Evolutionary conservation across 2,113 vertebrate genomes (phyloP), one percentile per base, ranked within the genome.

Genomic region (Cephalopholis sonnerati): DNA sequence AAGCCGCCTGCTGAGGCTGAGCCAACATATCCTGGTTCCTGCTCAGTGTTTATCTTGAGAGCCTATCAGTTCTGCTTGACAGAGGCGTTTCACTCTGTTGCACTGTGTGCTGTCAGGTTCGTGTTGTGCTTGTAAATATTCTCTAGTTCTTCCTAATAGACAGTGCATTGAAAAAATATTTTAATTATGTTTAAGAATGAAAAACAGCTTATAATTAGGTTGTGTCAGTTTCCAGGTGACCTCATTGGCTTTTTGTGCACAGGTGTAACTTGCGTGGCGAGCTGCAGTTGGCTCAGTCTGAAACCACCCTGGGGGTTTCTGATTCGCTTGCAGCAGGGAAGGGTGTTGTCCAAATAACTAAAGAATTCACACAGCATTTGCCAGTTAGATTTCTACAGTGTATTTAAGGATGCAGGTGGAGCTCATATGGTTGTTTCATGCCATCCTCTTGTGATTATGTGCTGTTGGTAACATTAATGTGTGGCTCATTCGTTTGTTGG

Each of bases 11-110:
- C 54, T 76, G 36, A 27, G 41, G 12, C 46, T 12, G 27, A 79
- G 53, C 11, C 74, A 77, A 11, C 74, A 89, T 51, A 92, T 94
- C 93, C 92, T 93, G 91, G 91, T 89, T 94, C 92, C 92, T 92
- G 89, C 25, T 93, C 17, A 48, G 51, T 91, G 90, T 91, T 94
- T 91, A 57, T 72, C 29, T 83, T 85, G 15, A 71, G 48, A 62
- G 15, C 13, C 32, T 15, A 55, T 82, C 22, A 54, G 54, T 6
- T 48, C 29, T 57, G 50, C 62, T 57, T 22, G n/a, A 1, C 24
- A 39, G 17, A 57, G 11, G 54, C 0, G 0, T 58, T 27, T 58
- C 39, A 1, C 41, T 64, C 18, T 72, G 25, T n/a, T 15, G 27
- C 58, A 18, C 4, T 32, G 25, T 24, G 25, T 68, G 9, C 12